phyloP scores from a whole-genome alignment of 2,797 vertebrate genomes.

The Antennarius maculatus region DNA sequence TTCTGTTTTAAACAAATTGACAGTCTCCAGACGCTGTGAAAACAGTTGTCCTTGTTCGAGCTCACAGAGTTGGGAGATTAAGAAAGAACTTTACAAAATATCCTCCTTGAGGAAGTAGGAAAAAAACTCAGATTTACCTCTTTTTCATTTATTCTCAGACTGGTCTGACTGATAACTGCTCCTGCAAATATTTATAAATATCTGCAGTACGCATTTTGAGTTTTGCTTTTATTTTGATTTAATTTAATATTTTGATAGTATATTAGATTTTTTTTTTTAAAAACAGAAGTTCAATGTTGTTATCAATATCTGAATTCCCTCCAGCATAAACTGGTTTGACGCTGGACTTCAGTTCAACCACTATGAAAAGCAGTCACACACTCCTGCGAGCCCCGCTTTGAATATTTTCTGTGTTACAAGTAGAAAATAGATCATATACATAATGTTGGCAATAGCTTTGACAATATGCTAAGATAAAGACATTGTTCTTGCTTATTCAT shows the following conservation, averaged over 20 bases:
- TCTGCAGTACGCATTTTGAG: neutral
- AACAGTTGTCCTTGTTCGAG: slow-evolving; percentile 14
- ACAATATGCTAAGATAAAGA: slow-evolving; percentile 37
- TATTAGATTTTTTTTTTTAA: too few relatives aligned
- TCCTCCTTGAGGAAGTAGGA: neutral
- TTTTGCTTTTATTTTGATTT: neutral
- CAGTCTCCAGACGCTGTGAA: slow-evolving; percentile 53
- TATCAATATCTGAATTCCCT: too few relatives aligned
- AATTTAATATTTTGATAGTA: neutral
- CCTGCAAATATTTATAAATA: neutral
- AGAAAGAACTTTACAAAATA: neutral
- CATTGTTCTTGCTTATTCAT: slow-evolving; percentile 39
- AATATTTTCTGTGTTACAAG: slow-evolving; percentile 54
- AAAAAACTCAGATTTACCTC: neutral
- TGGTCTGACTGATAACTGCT: neutral
- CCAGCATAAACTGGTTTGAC: too few relatives aligned
- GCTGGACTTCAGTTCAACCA: neutral
- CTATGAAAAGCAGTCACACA: slow-evolving; percentile 47
- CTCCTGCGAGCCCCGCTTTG: slow-evolving; percentile 35
- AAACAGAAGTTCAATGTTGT: neutral
- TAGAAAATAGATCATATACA: slow-evolving; percentile 66
- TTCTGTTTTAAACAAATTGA: slow-evolving; percentile 46
- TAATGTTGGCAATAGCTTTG: slow-evolving; percentile 32
- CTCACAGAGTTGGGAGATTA: neutral
- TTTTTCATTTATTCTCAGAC: neutral